These are phyloP conservation scores for Paradoxurus hermaphroditus DNA, from an alignment of 2,113 vertebrate species.

Conservation along the genomic window DNA sequence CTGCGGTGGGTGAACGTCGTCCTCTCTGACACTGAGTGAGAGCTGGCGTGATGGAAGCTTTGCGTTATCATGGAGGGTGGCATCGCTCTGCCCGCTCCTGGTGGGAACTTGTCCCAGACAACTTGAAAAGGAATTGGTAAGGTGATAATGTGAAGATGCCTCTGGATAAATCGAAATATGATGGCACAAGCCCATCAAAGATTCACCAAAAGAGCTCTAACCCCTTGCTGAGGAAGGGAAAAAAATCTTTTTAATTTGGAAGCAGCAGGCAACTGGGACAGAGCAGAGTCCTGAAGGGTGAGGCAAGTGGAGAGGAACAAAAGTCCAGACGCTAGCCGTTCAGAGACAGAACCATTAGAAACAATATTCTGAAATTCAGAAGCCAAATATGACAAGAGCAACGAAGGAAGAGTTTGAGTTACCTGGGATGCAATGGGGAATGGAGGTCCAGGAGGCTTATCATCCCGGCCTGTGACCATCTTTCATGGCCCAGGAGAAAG, in stretches of 20 bases:
- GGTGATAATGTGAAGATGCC: not conserved
- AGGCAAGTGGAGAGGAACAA: not conserved
- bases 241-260: not conserved
- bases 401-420: not conserved
- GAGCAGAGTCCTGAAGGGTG: not conserved
- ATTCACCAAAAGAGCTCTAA: not conserved
- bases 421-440: not conserved
- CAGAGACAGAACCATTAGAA: not conserved
- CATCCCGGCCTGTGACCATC: not conserved
- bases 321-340: not conserved
- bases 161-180: not conserved
- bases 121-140: not conserved
- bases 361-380: not conserved
- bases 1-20: not conserved
- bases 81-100: not conserved
- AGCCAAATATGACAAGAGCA: not conserved
- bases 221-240: not conserved
- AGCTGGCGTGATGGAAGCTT: not conserved
- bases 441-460: not conserved
- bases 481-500: not conserved
- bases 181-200: not conserved
- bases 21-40: not conserved
- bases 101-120: not conserved
- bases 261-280: not conserved
- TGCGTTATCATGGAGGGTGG: not conserved